phyloP scores from a whole-genome alignment of 1,140 invertebrate genomes.

The Plectrocnemia conspersa region DNA sequence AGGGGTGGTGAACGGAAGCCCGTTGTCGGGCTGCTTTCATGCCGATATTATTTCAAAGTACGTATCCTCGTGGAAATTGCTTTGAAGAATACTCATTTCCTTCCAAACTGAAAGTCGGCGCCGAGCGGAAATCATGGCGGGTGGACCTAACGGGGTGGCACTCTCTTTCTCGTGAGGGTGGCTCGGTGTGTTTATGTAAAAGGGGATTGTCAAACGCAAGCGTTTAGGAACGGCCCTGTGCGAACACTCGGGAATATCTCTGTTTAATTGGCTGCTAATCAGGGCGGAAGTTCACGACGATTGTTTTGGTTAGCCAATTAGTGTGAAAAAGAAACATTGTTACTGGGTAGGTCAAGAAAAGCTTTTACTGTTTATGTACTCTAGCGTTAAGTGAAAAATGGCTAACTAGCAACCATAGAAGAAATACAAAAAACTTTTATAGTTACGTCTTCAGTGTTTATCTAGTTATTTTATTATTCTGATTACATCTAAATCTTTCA shows the following conservation, averaged over 20 bases:
- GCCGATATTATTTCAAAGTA: conserved; percentile 36
- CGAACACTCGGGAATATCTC: not conserved
- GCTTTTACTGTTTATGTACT: too few species aligned
- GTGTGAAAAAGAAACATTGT: not conserved
- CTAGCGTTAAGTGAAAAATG: too few species aligned
- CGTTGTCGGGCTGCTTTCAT: conserved; percentile 31
- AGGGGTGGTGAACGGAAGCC: conserved; percentile 21
- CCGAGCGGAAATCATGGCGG: conserved; percentile 31
- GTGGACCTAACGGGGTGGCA: conserved; percentile 14
- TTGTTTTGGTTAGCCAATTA: too few species aligned
- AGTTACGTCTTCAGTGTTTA: too few species aligned
- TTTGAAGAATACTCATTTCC: conserved; percentile 37
- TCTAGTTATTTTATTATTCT: too few species aligned
- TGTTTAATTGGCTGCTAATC: not conserved
- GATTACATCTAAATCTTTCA: too few species aligned
- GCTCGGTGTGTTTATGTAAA: conserved; percentile 21
- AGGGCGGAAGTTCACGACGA: conserved; percentile 1
- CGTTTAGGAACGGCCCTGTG: conserved; percentile 13
- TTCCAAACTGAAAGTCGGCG: conserved; percentile 31
- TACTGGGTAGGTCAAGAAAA: too few species aligned
- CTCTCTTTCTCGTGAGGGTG: too few species aligned
- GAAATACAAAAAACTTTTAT: too few species aligned
- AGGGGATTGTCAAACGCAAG: conserved; percentile 33
- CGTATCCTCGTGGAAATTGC: conserved; percentile 36
- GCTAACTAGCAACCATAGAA: too few species aligned